phyloP scores from a whole-genome alignment of 2,113 vertebrate species.

The Melanostigma gelatinosum region DNA sequence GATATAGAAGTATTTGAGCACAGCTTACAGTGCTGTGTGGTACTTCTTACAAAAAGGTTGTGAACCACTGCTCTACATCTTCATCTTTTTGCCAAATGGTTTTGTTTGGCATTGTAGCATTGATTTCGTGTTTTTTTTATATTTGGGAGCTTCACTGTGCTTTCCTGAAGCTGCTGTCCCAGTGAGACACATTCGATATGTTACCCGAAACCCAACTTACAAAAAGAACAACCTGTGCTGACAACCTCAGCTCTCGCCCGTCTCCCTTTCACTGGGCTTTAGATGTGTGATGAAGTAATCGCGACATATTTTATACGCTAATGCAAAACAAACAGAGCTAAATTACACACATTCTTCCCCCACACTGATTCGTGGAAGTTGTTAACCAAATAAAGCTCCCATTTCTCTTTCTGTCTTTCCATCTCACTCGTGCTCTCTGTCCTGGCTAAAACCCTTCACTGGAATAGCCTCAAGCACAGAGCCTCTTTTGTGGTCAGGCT shows the following conservation, averaged over 20 bases:
- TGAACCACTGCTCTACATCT: slow-evolving; percentile 2
- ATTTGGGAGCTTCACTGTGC: background rate
- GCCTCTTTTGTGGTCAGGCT: slow-evolving; percentile 76
- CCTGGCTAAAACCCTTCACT: slow-evolving; percentile 74
- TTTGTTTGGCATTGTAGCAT: slow-evolving; percentile 21
- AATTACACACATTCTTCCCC: slow-evolving; percentile 68
- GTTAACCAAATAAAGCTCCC: slow-evolving; percentile 70
- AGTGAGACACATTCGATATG: slow-evolving; percentile 55
- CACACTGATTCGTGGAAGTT: slow-evolving; percentile 64
- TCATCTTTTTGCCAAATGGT: slow-evolving; percentile 28
- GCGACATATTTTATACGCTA: slow-evolving; percentile 72
- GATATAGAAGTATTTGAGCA: background rate
- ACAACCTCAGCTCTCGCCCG: slow-evolving; percentile 31
- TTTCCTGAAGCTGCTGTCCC: slow-evolving; percentile 36
- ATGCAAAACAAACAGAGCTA: slow-evolving; percentile 75
- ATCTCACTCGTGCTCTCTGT: slow-evolving; percentile 69
- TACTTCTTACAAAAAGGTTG: background rate
- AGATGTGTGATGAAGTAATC: slow-evolving; percentile 72
- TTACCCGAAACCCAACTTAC: slow-evolving; percentile 37
- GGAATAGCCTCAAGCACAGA: slow-evolving; percentile 75
- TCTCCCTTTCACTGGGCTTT: slow-evolving; percentile 57
- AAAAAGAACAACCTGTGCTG: slow-evolving; percentile 26
- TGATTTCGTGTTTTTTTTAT: too few relatives aligned
- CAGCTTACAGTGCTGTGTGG: background rate
- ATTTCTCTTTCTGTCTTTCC: slow-evolving; percentile 56